Evolutionary conservation across 2,888 invertebrate species (phyloP).

Genomic region (Drosophila subsilvestris): DNA sequence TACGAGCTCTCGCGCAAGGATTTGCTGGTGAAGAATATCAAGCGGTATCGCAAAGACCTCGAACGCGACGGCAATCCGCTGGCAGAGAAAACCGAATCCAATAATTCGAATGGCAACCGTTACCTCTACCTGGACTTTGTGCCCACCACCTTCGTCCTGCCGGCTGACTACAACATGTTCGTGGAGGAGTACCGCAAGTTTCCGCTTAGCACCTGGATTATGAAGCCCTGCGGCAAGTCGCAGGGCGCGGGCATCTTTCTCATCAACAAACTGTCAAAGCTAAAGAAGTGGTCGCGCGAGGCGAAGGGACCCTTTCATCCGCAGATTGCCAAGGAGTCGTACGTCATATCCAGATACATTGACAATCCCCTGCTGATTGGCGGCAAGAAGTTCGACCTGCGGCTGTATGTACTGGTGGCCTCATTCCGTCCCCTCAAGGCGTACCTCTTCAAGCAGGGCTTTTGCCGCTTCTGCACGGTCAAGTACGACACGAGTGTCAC

Average conservation of each 20-base stretch:
- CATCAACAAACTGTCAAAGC: conserved; percentile 96
- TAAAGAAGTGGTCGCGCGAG: conserved; percentile 95
- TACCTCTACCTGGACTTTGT: conserved; percentile 95
- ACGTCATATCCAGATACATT: conserved; percentile 98
- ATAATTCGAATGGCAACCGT: conserved; percentile 87
- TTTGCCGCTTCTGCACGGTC: conserved; percentile 97
- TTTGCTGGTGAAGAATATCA: conserved; percentile 97
- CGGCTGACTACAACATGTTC: conserved; percentile 98
- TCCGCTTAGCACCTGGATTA: conserved; percentile 97
- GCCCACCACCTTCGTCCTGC: conserved; percentile 95
- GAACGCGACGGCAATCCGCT: conserved; percentile 94
- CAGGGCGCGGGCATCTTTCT: conserved; percentile 96
- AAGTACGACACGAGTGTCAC: conserved; percentile 96
- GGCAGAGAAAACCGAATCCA: conserved; percentile 89
- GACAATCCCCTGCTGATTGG: conserved; percentile 98
- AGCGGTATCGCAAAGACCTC: conserved; percentile 94
- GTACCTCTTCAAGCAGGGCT: conserved; percentile 95
- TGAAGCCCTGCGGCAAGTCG: conserved; percentile 98
- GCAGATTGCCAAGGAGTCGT: conserved; percentile 93
- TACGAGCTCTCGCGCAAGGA: conserved; percentile 98
- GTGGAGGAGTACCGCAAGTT: conserved; percentile 97
- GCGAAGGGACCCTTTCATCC: conserved; percentile 94
- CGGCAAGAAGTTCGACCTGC: conserved; percentile 97
- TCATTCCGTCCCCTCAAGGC: conserved; percentile 96
- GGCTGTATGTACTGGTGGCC: conserved; percentile 95